A percentile compares a stretch with the other conserved stretches of the same genome.
Conservation (phyloP, 1,140 invertebrate genomes). For the Neodiprion fabricii region DNA sequence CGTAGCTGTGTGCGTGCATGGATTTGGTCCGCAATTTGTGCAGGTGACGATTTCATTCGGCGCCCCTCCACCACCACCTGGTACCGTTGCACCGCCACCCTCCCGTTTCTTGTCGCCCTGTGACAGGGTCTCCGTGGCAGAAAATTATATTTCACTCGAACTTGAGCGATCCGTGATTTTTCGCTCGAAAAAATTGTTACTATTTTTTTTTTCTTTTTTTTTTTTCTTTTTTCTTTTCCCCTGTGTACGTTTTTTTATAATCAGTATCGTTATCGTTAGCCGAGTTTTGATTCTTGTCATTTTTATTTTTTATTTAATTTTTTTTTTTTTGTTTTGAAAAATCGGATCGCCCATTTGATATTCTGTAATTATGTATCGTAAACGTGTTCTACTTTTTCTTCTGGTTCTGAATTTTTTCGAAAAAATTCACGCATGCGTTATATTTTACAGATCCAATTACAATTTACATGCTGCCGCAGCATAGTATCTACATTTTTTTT, state of each 20-base stretch:
- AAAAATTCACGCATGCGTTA: too few species aligned
- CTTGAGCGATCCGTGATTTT: slow-evolving; percentile 12
- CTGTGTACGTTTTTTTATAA: neutral
- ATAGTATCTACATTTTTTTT: too few species aligned
- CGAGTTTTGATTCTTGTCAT: slow-evolving; percentile 3
- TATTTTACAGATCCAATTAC: too few species aligned
- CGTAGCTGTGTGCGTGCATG: slow-evolving; percentile 84
- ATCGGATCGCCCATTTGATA: slow-evolving; percentile 18
- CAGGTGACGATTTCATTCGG: slow-evolving; percentile 82
- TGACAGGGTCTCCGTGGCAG: slow-evolving; percentile 57
- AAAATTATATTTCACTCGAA: slow-evolving; percentile 41
- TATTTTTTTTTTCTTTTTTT: neutral
- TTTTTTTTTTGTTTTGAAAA: slow-evolving; percentile 8
- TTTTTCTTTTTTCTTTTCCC: slow-evolving; percentile 14
- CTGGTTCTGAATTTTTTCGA: too few species aligned
- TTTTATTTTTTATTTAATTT: slow-evolving; percentile 14
- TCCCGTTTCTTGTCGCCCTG: slow-evolving; percentile 85
- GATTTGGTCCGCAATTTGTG: slow-evolving; percentile 79
- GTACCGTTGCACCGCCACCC: slow-evolving; percentile 50
- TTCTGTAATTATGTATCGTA: too few species aligned
- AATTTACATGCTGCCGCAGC: too few species aligned
- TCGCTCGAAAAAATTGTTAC: neutral
- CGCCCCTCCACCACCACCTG: slow-evolving; percentile 46
- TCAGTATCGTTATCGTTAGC: neutral
- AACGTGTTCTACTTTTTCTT: too few species aligned